These are phyloP conservation scores for Laterallus jamaicensis DNA, from an alignment of 2,113 vertebrate genomes.

Conservation along the genomic window DNA sequence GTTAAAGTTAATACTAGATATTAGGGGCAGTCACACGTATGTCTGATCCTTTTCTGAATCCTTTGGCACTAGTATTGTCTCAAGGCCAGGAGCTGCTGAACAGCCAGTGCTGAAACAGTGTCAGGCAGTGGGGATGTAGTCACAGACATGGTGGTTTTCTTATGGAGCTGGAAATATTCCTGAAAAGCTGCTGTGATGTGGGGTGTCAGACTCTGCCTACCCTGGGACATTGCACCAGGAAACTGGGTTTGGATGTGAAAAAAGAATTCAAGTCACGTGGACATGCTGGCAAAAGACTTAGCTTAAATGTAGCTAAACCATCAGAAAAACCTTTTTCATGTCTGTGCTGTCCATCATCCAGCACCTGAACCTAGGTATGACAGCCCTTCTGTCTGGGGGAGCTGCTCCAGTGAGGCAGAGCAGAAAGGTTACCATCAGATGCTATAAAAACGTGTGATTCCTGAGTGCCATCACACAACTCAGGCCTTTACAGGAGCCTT, in stretches of 20 bases:
- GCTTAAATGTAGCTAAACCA: neutral
- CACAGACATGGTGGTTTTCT: neutral
- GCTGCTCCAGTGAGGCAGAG: neutral
- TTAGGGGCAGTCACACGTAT: neutral
- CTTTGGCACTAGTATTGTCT: neutral
- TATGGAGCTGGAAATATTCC: neutral
- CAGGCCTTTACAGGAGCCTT: neutral
- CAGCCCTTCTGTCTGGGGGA: neutral
- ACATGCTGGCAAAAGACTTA: neutral
- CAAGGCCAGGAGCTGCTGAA: neutral
- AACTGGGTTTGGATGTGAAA: neutral
- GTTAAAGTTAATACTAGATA: neutral
- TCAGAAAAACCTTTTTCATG: neutral
- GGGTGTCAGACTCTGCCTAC: neutral
- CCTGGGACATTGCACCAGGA: neutral
- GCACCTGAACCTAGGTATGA: neutral
- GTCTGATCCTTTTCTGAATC: neutral
- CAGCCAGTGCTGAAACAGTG: neutral
- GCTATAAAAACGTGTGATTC: neutral
- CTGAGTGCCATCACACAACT: neutral
- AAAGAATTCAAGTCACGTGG: neutral
- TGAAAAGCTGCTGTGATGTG: neutral
- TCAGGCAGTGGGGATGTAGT: neutral
- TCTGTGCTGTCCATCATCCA: neutral
- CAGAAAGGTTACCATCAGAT: neutral